Base-by-base conservation (phyloP, 2,888 invertebrate genomes). In the Polydrusus pterygomalis region DNA sequence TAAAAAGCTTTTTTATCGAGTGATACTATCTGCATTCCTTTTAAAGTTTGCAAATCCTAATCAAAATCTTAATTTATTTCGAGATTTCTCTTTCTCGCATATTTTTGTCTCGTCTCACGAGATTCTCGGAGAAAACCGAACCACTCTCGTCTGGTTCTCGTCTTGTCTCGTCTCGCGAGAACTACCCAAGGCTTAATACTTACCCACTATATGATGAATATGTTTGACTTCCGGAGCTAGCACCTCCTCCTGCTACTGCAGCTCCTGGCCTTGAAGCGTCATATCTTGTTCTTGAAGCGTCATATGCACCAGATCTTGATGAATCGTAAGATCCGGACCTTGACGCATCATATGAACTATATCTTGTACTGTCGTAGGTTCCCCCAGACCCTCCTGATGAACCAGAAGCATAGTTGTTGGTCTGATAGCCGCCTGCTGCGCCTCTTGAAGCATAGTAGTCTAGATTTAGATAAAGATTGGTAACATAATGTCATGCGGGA, bases 241-340 rank as follows among this genome's bases (percentile, higher is more conserved):
- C 25, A 38, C n/a, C 64, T 83, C 17, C 87, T 87, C 78, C 85
- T 88, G 70, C 47, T 5, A 68, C n/a, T 3, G 38, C 68, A 30
- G 65, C 65, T 25, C 54, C 25, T 11, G 51, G 9, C n/a, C 30
- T 51, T 7, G 47, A 45, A 25, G 64, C 13, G 17, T 49, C 49
- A 20, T 47, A 62, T 43, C 54, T 43, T 9, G 67, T 18, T 25
- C 62, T 38, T 17, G 47, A 45, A n/a, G 64, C 17, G 13, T 49
- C 49, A 15, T 47, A 62, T 6, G 17, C 40, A 2, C 51, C 51
- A 0, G 62, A 62, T 38, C 70, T 62, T 17, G 45, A 49, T 17
- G 38, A 18, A 17, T 56, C 56, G 43, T 56, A 69, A 30, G 54
- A 17, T 25, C 54, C 54, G n/a, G 67, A 34, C 11, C 62, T 38